Percentiles rank a stretch among this genome's conserved stretches.
These are phyloP conservation scores for Hylia prasina DNA, from an alignment of 2,113 vertebrate species.

Conservation along the genomic window DNA sequence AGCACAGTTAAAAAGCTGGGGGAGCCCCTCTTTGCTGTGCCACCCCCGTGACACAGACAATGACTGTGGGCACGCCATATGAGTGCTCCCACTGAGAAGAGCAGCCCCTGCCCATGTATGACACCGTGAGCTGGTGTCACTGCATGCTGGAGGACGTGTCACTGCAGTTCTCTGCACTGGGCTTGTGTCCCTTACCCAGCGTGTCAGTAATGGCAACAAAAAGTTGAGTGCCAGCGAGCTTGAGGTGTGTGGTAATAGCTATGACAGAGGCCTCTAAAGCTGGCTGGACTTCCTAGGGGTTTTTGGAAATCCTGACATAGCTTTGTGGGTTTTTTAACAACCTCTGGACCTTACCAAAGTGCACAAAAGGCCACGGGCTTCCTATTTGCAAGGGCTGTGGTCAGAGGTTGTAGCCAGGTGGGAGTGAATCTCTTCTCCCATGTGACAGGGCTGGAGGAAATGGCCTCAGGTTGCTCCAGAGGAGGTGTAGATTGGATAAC, in stretches of 20 bases:
- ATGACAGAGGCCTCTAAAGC: not conserved
- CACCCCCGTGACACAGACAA: accelerated
- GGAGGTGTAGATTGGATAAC: not conserved
- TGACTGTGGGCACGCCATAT: not conserved
- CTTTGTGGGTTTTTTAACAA: not conserved
- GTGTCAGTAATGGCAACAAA: accelerated
- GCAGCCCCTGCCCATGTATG: accelerated
- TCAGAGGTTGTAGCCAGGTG: not conserved
- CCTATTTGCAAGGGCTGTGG: not conserved
- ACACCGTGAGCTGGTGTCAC: not conserved
- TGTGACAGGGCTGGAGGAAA: not conserved
- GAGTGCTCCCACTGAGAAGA: not conserved
- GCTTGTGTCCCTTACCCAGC: not conserved
- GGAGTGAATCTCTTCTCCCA: not conserved
- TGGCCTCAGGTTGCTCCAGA: not conserved
- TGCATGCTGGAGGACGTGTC: accelerated
- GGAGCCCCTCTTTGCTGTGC: not conserved
- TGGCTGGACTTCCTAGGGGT: not conserved
- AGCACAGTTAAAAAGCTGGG: not conserved
- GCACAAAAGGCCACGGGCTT: not conserved
- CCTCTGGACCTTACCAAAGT: not conserved
- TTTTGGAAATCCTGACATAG: not conserved
- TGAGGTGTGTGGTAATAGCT: not conserved
- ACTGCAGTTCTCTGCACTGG: accelerated
- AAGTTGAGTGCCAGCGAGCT: accelerated